Conservation (phyloP, 2,888 invertebrate genomes). For the Megaustenia siamemsis region DNA sequence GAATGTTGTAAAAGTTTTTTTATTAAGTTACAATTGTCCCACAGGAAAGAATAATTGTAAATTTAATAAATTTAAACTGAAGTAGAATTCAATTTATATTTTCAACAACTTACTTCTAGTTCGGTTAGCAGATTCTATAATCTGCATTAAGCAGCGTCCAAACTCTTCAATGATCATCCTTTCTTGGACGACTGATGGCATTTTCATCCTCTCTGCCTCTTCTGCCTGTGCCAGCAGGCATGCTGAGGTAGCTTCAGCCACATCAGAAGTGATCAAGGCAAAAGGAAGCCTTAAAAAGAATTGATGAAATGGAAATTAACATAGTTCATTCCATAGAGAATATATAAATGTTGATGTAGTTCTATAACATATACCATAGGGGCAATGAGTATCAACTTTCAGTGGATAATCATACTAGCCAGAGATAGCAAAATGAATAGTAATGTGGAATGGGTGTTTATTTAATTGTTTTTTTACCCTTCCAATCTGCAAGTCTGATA, state of each 20-base stretch:
- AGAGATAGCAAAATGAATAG: too few species aligned
- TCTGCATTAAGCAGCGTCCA: conserved; percentile 94
- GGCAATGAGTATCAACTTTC: too few species aligned
- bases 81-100: too few species aligned
- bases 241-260: conserved; percentile 96
- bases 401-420: too few species aligned
- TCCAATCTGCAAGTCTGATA: too few species aligned
- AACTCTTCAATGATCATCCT: conserved; percentile 94
- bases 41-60: too few species aligned
- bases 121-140: conserved; percentile 87
- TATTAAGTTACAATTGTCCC: too few species aligned
- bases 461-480: too few species aligned
- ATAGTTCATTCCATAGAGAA: neutral
- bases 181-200: conserved; percentile 85
- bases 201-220: conserved; percentile 86
- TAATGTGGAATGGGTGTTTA: too few species aligned
- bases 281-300: conserved; percentile 86
- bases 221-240: conserved; percentile 96
- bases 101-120: conserved; percentile 76
- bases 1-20: too few species aligned
- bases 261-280: conserved; percentile 94
- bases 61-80: too few species aligned
- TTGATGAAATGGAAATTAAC: neutral
- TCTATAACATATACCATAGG: too few species aligned
- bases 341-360: neutral